phyloP scores from a whole-genome alignment of 2,797 vertebrate species.

The Dendrocincla tyrannina region DNA sequence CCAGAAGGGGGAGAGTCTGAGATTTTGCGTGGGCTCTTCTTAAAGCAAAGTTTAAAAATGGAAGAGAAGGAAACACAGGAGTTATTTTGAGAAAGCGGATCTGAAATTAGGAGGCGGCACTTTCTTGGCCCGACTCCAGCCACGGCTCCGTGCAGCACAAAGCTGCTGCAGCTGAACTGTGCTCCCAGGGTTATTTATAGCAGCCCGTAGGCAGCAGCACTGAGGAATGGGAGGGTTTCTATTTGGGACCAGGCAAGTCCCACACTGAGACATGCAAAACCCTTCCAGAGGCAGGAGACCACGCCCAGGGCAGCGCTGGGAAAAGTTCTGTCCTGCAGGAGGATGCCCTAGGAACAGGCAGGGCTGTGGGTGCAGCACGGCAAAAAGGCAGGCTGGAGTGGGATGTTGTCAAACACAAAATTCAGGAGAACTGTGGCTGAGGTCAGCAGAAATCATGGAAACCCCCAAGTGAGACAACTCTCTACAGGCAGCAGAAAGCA shows the following conservation, averaged over 20 bases:
- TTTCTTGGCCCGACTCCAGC: conserved; percentile 61
- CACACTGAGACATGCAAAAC: background rate
- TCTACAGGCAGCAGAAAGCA: background rate
- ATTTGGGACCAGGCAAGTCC: background rate
- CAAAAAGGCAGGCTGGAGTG: background rate
- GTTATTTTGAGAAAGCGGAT: conserved; percentile 70
- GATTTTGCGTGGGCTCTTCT: conserved; percentile 38
- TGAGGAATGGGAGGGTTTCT: background rate
- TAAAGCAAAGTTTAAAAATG: conserved; percentile 41
- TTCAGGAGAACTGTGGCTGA: background rate
- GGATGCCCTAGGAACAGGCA: rapidly evolving
- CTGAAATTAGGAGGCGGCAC: conserved; percentile 62
- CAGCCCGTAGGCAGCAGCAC: background rate
- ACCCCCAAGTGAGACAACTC: background rate
- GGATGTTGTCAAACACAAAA: background rate
- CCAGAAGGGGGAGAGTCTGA: conserved; percentile 20
- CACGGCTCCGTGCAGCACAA: background rate
- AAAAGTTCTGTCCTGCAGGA: background rate
- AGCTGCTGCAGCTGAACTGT: conserved; percentile 53
- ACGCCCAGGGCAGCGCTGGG: rapidly evolving
- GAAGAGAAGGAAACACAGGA: conserved; percentile 64
- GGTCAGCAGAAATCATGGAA: background rate
- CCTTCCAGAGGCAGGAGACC: background rate
- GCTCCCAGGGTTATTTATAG: conserved; percentile 65
- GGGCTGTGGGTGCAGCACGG: background rate